Evolutionary conservation across 2,113 vertebrate genomes (phyloP), one percentile per base, ranked within the genome.

Genomic region (Daphoenositta chrysoptera): DNA sequence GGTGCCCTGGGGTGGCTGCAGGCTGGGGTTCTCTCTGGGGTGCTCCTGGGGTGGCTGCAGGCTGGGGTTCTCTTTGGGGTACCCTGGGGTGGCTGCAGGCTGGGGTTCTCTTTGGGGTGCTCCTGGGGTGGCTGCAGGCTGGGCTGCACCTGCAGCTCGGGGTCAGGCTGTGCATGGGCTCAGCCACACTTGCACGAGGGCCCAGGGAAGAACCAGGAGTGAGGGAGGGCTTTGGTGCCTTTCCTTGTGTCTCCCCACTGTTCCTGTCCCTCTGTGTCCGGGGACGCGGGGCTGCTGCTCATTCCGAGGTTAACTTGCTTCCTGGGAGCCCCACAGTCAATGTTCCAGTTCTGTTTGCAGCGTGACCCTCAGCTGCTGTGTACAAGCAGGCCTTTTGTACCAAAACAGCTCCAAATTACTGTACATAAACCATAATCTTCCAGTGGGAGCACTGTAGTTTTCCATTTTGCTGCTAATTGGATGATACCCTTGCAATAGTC

Each of bases 391-490:
- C 54, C 54, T 79, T 95, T 93, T 89, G 72, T 94, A 90, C 89
- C 70, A 1, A 89, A 97, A 70, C 83, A 93, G 87, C 92, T 90
- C 81, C 94, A 93, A 94, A 97, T 96, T 54, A 87, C 92, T 88
- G 88, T 64, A 91, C 81, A 37, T 65, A 95, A 95, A 68, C 95
- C 87, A 54, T 95, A 84, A 96, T 96, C 90, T 93, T 81, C 89
- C 47, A 2, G 47, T 33, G 68, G 80, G 92, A 93, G 60, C 72
- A 73, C 87, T 81, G 83, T 13, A 48, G 65, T 92, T 91, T 97
- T 86, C 88, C 71, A 87, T 95, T 96, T 95, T 91, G 88, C 88
- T 73, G 86, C 90, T 97, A 97, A 97, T 96, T 97, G 95, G 91
- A 93, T 95, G 94, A 90, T 72, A 39, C 8, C 35, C 64, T 80